phyloP scores from a whole-genome alignment of 2,888 invertebrate species.

The Plebejus argus region DNA sequence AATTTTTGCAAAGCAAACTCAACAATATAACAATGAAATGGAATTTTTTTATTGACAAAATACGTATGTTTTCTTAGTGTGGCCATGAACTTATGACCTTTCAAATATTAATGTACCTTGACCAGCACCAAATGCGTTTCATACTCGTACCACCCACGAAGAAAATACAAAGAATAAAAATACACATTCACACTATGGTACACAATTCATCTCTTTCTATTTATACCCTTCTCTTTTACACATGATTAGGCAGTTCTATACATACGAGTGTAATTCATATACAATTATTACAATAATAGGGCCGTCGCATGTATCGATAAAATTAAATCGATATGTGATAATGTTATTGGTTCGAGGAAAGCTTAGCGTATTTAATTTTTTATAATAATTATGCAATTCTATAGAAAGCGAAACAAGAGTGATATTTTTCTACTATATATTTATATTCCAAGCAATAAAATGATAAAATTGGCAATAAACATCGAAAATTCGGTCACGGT shows the following conservation, averaged over 20 bases:
- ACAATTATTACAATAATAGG: background rate
- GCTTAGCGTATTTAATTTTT: no score
- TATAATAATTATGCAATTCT: no score
- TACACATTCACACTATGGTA: slow-evolving; percentile 27
- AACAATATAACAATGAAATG: no score
- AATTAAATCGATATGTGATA: background rate
- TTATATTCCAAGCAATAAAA: background rate
- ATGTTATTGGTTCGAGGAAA: no score
- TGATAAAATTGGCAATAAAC: background rate
- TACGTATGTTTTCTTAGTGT: background rate
- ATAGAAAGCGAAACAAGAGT: background rate
- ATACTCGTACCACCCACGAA: slow-evolving; percentile 20
- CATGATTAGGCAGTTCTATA: slow-evolving; percentile 27
- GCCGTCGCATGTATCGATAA: background rate
- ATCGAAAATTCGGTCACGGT: background rate
- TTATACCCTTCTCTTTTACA: slow-evolving; percentile 7
- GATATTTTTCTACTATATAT: no score
- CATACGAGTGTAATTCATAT: background rate
- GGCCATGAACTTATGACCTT: slow-evolving; percentile 6
- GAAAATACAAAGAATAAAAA: slow-evolving; percentile 23
- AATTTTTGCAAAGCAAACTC: no score
- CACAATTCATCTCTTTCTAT: background rate
- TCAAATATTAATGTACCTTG: slow-evolving; percentile 14
- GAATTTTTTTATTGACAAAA: background rate
- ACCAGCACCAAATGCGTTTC: slow-evolving; percentile 12